Base-by-base conservation (phyloP, 2,888 invertebrate species). In the Hypena proboscidalis region DNA sequence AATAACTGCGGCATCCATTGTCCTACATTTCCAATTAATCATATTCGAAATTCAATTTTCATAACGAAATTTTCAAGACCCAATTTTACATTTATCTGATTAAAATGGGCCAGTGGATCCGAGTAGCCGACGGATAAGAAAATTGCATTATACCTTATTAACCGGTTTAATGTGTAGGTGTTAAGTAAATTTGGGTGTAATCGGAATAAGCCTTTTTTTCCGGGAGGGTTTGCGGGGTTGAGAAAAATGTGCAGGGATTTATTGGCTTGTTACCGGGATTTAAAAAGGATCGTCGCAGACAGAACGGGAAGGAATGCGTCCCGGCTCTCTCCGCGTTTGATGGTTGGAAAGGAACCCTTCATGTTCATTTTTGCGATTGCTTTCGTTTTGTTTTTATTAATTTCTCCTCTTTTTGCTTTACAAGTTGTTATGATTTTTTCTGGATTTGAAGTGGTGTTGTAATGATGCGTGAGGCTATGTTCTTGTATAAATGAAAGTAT, bases 111-210 rank as follows among this genome's bases (percentile, higher is more conserved):
- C 67, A 67, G 67, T 66, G 64, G 64, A 67, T 67, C 66, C 63
- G 41, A 44, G 43, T 67, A 74, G 66, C 67, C 70, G 64, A 45
- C 67, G 73, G 81, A 85, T 84, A 82, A 83, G 85, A 77, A 80
- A 87, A 89, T 89, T 82, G 77, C 70, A 81, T 86, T 85, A 85
- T 78, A 75, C 81, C 84, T 87, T 82, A 89, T 89, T 87, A 88
- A 74, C 74, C 74, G 77, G 78, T 77, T 83, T 83, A 87, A 85
- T 83, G 83, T 78, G 84, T 83, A 80, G 83, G 90, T 90, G 91
- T 89, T 91, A 90, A 91, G 91, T 91, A 91, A 90, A 92, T 91
- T 91, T 90, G 84, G 73, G 78, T 89, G 90, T 91, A 90, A 91
- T 90, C 89, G 83, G 74, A 77, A 74, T 85, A 84, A 90, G 82